Evolutionary conservation across 2,113 vertebrate genomes (phyloP), one percentile per base, ranked within the genome.

Genomic region (Pteronura brasiliensis): DNA sequence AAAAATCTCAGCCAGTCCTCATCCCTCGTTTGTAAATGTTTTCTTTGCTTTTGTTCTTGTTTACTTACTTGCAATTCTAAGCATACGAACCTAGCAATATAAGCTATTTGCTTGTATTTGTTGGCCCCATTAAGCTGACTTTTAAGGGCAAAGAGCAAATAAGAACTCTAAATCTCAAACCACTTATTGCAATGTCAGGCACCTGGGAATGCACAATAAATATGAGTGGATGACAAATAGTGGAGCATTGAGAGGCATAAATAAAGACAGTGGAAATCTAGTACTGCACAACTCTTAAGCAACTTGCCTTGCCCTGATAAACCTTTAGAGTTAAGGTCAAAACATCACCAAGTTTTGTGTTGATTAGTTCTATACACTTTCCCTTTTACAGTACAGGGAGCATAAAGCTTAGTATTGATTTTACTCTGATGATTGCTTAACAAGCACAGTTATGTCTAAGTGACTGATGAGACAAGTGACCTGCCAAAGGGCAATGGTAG

Each of bases 91-190:
- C 21, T 90, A 87, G 49, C 27, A 79, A 81, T 42, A 31, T 61
- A 92, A 97, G 92, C 44, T 77, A 29, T 92, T 96, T 77, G 34
- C 31, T 63, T 81, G 31, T 67, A 49, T 95, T 49, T 93, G 42
- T 93, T 88, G 21, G n/a, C 71, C 10, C 39, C 57, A 92, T 96
- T 92, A 93, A 96, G 90, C 36, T 93, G 36, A 31, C 31, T 94
- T 95, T 96, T 96, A 92, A 96, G 80, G 44, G 49, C 42, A 92
- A 96, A 71, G n/a, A 94, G 49, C 90, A 96, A 98, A 97, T 97
- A 95, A 85, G 95, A 97, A 44, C 71, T 82, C 5, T 97, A 97
- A 98, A 97, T 97, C 95, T 96, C 90, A 90, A 94, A 81, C 84
- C 81, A 97, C 96, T 97, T 97, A 93, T 72, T 96, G 57, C 31